Evolutionary conservation across 2,797 vertebrate genomes (phyloP), one percentile per base, ranked within the genome.

Genomic region (Alcedo atthis): DNA sequence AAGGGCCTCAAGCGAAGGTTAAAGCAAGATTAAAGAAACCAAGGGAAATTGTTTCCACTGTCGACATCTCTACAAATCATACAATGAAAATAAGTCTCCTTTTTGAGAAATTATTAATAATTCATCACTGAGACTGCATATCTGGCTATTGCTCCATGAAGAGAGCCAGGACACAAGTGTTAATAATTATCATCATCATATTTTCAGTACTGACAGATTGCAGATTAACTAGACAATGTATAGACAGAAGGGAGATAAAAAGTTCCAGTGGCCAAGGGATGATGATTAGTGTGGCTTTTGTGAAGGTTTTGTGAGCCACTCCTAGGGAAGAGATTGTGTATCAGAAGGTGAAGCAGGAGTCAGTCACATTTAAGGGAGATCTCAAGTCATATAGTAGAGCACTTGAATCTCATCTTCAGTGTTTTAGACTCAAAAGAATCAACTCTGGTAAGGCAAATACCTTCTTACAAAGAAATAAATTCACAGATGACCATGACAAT

Each of bases 271-370:
- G 15, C 28, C 82, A 46, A 81, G 80, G 9, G 26, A 43, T 62
- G 18, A 45, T 13, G 8, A 40, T 73, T 59, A 32, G 4, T 63
- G 22, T 14, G 33, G 6, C 4, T 81, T 2, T 22, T 45, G 5
- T 17, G 63, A 32, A 17, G 66, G 75, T 81, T 76, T 37, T 40
- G 37, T 40, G 20, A 10, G 22, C 14, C 33, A 17, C 3, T 75
- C 10, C 15, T 59, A 15, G 2, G 18, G 28, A 61, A 3, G 2
- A 43, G 6, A 12, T 2, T 51, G 14, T 1, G 0, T 8, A 5
- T 62, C 30, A 46, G 46, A 68, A 74, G 24, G 25, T 46, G 37
- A 81, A 83, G 14, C 1, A 0, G 30, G 16, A 80, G 7, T 67
- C 53, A 33, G 8, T 15, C 40, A 45, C 2, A 26, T 9, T 3